Conservation (phyloP, 1,140 invertebrate species). For the Gryllus bimaculatus region DNA sequence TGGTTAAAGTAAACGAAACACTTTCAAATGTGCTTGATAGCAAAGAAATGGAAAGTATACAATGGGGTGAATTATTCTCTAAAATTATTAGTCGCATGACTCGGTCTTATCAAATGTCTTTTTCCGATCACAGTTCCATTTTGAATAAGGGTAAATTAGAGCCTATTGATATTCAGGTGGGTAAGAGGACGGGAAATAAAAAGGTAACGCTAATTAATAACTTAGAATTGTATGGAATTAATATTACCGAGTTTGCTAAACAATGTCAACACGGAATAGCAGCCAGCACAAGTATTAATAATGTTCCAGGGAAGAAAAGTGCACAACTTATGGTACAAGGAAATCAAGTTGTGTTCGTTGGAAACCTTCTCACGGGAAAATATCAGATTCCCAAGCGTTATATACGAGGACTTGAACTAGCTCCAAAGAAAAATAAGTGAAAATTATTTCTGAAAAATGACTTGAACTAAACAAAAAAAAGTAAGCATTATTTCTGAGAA, state of each 20-base stretch:
- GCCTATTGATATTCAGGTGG: slow-evolving; percentile 67
- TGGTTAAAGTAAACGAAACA: slow-evolving; percentile 45
- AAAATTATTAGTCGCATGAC: slow-evolving; percentile 65
- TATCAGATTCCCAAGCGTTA: slow-evolving; percentile 56
- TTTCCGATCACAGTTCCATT: slow-evolving; percentile 44
- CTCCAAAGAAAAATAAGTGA: slow-evolving; percentile 37
- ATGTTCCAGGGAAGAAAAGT: slow-evolving; percentile 58
- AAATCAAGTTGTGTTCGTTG: slow-evolving; percentile 74
- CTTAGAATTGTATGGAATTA: slow-evolving; percentile 75
- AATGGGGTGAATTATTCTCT: slow-evolving; percentile 64
- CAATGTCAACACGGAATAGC: slow-evolving; percentile 75
- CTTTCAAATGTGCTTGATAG: slow-evolving; percentile 31
- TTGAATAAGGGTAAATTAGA: slow-evolving; percentile 65
- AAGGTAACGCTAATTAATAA: slow-evolving; percentile 86
- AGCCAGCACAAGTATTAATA: slow-evolving; percentile 73
- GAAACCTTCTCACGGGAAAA: slow-evolving; percentile 61
- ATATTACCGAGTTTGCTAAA: slow-evolving; percentile 65
- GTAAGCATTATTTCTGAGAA: no score
- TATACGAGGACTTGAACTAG: slow-evolving; percentile 53
- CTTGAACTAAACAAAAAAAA: slow-evolving; percentile 44
- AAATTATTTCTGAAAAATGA: slow-evolving; percentile 25
- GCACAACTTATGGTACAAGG: slow-evolving; percentile 82
- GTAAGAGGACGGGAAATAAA: slow-evolving; percentile 74
- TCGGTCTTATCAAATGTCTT: slow-evolving; percentile 57
- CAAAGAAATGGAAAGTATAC: slow-evolving; percentile 38